These are phyloP conservation scores for Bubo scandiacus DNA, from an alignment of 2,113 vertebrate genomes.

Conservation along the genomic window DNA sequence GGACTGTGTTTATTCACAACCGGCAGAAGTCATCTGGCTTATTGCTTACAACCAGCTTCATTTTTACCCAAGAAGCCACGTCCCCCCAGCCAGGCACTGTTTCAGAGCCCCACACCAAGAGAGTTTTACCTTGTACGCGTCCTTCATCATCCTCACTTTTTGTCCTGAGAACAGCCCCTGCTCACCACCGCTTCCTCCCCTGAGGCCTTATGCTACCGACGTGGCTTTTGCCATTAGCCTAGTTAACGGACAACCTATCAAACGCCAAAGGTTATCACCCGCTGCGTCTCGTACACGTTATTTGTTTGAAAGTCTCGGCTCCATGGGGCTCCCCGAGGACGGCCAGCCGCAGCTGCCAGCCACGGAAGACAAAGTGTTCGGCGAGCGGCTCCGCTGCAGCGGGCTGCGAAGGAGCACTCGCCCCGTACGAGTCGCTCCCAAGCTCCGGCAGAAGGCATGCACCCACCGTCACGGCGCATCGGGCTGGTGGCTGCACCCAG, in stretches of 20 bases:
- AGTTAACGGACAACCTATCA: not conserved
- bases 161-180: not conserved
- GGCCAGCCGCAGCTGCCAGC: not conserved
- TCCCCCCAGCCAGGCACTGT: fast-evolving
- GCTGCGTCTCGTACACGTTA: fast-evolving
- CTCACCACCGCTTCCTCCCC: not conserved
- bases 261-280: not conserved
- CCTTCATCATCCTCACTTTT: not conserved
- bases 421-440: fast-evolving
- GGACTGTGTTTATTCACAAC: not conserved
- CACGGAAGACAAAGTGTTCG: not conserved
- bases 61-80: not conserved
- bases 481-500: fast-evolving
- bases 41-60: not conserved
- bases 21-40: not conserved
- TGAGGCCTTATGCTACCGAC: not conserved
- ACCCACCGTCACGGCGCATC: fast-evolving
- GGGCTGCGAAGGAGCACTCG: not conserved
- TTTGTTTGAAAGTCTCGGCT: not conserved
- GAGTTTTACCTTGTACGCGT: not conserved
- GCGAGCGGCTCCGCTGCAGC: fast-evolving
- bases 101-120: not conserved
- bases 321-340: fast-evolving
- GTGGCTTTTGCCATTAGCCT: not conserved
- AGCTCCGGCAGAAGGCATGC: not conserved